These are phyloP conservation scores for Cremastinae sp. DNA, from an alignment of 2,888 invertebrate genomes.

Conservation along the genomic window DNA sequence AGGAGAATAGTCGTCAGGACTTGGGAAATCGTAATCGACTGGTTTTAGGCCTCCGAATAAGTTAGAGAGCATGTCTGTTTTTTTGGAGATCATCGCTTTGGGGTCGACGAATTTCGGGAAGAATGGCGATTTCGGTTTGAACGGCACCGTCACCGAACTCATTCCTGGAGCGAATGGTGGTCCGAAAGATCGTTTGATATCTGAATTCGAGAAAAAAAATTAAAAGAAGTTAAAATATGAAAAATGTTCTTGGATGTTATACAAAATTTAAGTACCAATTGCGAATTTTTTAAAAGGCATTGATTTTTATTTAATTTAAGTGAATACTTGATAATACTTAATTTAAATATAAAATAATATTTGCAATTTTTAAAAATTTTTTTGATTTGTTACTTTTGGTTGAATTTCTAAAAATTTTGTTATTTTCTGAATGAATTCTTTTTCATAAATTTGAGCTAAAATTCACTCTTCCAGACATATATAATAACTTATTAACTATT, in stretches of 20 bases:
- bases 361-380: too few species aligned
- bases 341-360: too few species aligned
- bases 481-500: too few species aligned
- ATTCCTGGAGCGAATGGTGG: slow-evolving; percentile 65
- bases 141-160: slow-evolving; percentile 72
- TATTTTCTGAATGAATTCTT: too few species aligned
- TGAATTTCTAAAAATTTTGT: too few species aligned
- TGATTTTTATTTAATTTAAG: too few species aligned
- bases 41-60: slow-evolving; percentile 70
- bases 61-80: slow-evolving; percentile 70
- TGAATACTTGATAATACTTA: too few species aligned
- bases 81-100: slow-evolving; percentile 72
- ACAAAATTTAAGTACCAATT: not conserved
- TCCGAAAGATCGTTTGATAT: slow-evolving; percentile 69
- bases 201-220: too few species aligned
- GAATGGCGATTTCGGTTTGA: slow-evolving; percentile 70
- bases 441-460: too few species aligned
- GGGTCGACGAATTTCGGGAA: slow-evolving; percentile 76
- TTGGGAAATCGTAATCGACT: slow-evolving; percentile 55
- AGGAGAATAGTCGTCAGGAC: not conserved
- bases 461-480: too few species aligned
- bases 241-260: not conserved
- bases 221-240: slow-evolving; percentile 11
- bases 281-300: too few species aligned
- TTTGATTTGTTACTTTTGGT: too few species aligned